Conservation (phyloP, 2,797 vertebrate species). For the Siniperca scherzeri region DNA sequence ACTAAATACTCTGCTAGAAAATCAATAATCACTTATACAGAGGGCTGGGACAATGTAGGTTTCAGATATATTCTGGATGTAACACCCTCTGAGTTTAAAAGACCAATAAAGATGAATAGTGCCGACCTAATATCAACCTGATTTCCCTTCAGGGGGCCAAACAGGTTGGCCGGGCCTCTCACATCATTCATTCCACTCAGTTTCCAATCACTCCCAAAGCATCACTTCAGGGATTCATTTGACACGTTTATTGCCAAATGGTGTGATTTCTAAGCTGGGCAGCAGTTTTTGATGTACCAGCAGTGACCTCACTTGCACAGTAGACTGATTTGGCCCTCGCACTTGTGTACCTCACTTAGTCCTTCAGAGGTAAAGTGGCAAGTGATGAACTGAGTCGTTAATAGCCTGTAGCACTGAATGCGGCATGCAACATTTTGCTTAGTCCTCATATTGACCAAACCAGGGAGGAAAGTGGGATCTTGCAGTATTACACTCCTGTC, state of each 20-base stretch:
- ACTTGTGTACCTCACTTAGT: conserved; percentile 18
- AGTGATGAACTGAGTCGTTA: conserved; percentile 42
- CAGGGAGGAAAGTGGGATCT: conserved; percentile 7
- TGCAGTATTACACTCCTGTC: background rate
- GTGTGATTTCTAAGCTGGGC: conserved; percentile 57
- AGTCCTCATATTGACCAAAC: conserved; percentile 19
- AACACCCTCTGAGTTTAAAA: conserved; percentile 23
- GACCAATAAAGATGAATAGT: conserved; percentile 51
- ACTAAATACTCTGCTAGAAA: background rate
- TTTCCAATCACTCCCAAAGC: conserved; percentile 58
- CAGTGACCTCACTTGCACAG: conserved; percentile 41
- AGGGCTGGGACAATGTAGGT: conserved; percentile 11
- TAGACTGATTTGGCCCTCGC: conserved; percentile 43
- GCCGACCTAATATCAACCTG: conserved; percentile 39
- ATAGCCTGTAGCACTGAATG: conserved; percentile 24
- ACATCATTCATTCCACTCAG: conserved; percentile 56
- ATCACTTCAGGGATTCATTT: conserved; percentile 59
- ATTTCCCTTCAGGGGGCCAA: conserved; percentile 41
- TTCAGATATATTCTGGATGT: conserved; percentile 36
- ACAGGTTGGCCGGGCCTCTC: conserved; percentile 21
- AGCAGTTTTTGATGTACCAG: conserved; percentile 44
- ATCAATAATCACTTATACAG: conserved; percentile 37
- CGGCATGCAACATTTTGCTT: conserved; percentile 14
- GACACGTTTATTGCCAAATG: conserved; percentile 63
- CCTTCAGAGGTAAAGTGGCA: conserved; percentile 29